Base-by-base conservation (phyloP, 2,888 invertebrate species). In the Hirtodrosophila duncani region DNA sequence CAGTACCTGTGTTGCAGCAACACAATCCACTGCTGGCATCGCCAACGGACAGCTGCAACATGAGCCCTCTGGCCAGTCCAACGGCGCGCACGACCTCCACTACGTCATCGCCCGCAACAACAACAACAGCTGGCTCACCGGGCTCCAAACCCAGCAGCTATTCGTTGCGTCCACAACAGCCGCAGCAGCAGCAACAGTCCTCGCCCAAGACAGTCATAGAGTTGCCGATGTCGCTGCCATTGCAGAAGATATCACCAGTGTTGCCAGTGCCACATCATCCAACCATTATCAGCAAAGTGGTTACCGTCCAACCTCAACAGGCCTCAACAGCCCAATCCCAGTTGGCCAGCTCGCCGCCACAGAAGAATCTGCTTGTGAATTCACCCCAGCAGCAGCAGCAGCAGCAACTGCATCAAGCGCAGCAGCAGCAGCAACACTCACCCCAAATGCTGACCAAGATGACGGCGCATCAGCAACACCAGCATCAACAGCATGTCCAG, bases 21-120 rank as follows among this genome's bases (percentile, higher is more conserved):
- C 71, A 61, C 18, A 72, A 71, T 18, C 39, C 53, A 8, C 23
- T 65, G 3, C 31, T 72, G 24, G 61, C 67, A 3, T 67, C 80
- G 2, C 63, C 79, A 3, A 59, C 75, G 1, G 48, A 65, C 11
- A 58, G 34, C 27, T 52, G 30, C 31, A 70, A 31, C 52, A 72
- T 64, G 44, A 77, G 71, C 34, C 79, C 86, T 24, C 84, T 89
- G 33, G 86, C 88, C 2, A 88, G 85, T 66, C 79, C 88, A 0
- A 71, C 71, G 3, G 39, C 62, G 1, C 56, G 64, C n/a, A 51
- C 10, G 14, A 24, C 87, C 86, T 1, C 77, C 86, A 39, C 63
- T 36, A 49, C 68, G 13, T 55, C 58, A 5, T 67, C 74, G 10
- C 53, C 79, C 3, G 63, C 69, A 29, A 43, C 59, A 14, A 83